A percentile compares a stretch with the other conserved stretches of the same genome.
Evolutionary conservation across 2,113 vertebrate genomes (phyloP).

Genomic region (Cairina moschata): DNA sequence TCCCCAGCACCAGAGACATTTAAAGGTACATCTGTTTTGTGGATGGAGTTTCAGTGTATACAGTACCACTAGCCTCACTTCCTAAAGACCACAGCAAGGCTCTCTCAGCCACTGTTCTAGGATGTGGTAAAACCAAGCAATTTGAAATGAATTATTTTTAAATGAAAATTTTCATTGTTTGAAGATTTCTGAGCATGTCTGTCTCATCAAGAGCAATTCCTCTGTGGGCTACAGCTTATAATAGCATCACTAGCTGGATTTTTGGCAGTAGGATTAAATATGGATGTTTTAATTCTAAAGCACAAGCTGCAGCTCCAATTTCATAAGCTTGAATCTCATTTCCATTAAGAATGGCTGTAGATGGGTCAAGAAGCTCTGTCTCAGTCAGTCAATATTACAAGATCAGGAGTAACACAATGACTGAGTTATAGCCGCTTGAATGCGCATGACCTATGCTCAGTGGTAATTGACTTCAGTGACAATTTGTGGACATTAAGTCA

Average conservation of each 20-base stretch:
- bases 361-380: constrained; percentile 27
- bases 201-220: neutral
- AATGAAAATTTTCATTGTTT: neutral
- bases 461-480: constrained; percentile 6
- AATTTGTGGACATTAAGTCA: neutral
- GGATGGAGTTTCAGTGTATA: neutral
- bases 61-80: neutral
- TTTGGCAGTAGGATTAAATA: neutral
- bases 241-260: neutral
- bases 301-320: neutral
- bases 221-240: neutral
- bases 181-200: neutral
- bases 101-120: neutral
- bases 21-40: neutral
- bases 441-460: neutral
- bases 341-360: neutral
- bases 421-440: neutral
- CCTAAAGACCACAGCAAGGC: neutral
- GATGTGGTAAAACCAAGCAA: neutral
- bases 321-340: neutral
- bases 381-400: neutral
- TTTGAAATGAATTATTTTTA: neutral
- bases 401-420: neutral
- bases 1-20: neutral
- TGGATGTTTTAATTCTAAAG: neutral